Percentiles rank a stretch among this genome's conserved stretches.
Evolutionary conservation across 2,113 vertebrate species (phyloP).

Genomic region (Apeltes quadracus): DNA sequence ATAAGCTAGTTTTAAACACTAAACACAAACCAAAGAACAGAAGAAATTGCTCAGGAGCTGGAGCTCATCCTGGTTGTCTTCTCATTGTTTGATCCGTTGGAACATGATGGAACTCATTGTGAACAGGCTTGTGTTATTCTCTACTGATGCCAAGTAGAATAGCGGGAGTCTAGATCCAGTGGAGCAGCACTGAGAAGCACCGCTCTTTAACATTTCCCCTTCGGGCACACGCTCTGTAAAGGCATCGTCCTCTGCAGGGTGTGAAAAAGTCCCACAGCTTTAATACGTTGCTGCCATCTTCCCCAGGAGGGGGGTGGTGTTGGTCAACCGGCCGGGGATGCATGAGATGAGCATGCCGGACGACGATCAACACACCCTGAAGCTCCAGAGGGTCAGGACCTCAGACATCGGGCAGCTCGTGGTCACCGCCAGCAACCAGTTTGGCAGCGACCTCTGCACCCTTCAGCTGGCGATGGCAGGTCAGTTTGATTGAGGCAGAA

Average conservation of each 20-base stretch:
- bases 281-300: background rate
- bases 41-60: background rate
- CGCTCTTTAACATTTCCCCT: background rate
- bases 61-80: slow-evolving; percentile 1
- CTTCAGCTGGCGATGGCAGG: slow-evolving; percentile 87
- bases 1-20: too few relatives aligned
- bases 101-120: background rate
- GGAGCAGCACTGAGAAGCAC: slow-evolving; percentile 3
- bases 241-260: background rate
- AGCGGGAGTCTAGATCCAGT: background rate
- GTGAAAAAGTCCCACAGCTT: background rate
- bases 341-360: slow-evolving; percentile 90
- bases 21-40: background rate
- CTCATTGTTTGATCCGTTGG: background rate
- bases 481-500: slow-evolving; percentile 58
- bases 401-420: slow-evolving; percentile 83
- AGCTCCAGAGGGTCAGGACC: slow-evolving; percentile 80
- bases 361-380: slow-evolving; percentile 89
- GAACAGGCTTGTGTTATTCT: background rate
- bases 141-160: background rate
- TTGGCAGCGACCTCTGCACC: slow-evolving; percentile 87
- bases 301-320: slow-evolving; percentile 80
- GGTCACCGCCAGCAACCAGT: slow-evolving; percentile 88
- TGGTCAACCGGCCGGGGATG: slow-evolving; percentile 77
- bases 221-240: background rate